Percentiles rank a stretch among this genome's conserved stretches.
phyloP scores from a whole-genome alignment of 2,888 invertebrate species.

The Leucoma salicis region DNA sequence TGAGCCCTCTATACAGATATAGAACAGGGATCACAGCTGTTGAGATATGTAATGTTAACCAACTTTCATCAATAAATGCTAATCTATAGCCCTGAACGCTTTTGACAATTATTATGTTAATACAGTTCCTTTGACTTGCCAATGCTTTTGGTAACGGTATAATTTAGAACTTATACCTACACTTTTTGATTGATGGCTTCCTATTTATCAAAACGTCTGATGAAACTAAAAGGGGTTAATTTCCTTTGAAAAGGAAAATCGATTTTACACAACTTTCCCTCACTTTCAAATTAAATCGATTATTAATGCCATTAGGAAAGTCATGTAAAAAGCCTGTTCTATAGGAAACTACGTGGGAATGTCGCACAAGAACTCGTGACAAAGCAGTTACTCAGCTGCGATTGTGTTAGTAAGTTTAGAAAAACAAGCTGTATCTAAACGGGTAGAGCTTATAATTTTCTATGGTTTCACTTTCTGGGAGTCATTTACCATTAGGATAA shows the following conservation, averaged over 20 bases:
- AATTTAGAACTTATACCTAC: not conserved
- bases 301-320: slow-evolving; percentile 45
- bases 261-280: slow-evolving; percentile 42
- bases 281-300: slow-evolving; percentile 48
- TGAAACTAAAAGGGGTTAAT: slow-evolving; percentile 23
- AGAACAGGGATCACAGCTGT: too few species aligned
- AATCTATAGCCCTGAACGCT: too few species aligned
- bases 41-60: too few species aligned
- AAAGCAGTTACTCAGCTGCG: slow-evolving; percentile 29
- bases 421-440: slow-evolving; percentile 16
- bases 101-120: too few species aligned
- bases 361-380: slow-evolving; percentile 31
- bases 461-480: not conserved
- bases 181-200: slow-evolving; percentile 5
- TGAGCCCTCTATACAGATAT: too few species aligned
- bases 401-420: slow-evolving; percentile 36
- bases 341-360: slow-evolving; percentile 57
- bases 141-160: not conserved
- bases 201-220: slow-evolving; percentile 24
- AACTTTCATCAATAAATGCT: too few species aligned
- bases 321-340: slow-evolving; percentile 53
- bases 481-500: too few species aligned
- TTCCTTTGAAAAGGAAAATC: slow-evolving; percentile 24
- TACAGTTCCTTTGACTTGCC: not conserved
- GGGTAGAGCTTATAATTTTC: not conserved